Base-by-base conservation (phyloP, 2,113 vertebrate species). In the Pogona vitticeps region DNA sequence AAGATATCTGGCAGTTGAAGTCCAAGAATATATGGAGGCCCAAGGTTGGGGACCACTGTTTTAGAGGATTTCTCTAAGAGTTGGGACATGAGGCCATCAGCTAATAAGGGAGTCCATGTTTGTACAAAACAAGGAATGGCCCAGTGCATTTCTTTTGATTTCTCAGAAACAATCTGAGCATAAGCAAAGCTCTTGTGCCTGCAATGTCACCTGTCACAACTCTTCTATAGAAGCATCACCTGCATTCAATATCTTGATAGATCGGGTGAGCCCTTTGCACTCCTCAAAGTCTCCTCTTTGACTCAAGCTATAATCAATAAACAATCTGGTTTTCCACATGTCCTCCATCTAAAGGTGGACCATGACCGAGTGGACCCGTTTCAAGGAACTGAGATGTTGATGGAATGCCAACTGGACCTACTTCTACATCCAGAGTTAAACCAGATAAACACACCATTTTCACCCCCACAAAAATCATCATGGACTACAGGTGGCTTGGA, bases 391-490 rank as follows among this genome's bases (percentile, higher is more conserved):
- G 18, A 17, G 12, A 40, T 17, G 63, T 7, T 42, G 10, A 6
- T 7, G 9, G 3, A 33, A 12, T n/a, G n/a, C n/a, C n/a, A n/a
- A n/a, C 8, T 14, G 28, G 15, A 52, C 31, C 40, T 28, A 6
- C 33, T 14, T 20, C 46, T 3, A 8, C 31, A 56, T 56, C 76
- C 0, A 10, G n/a, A 46, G 10, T 46, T 2, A 6, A 15, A 76
- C 28, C 72, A 65, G 12, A 38, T 46, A 33, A 42, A 12, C n/a
- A 65, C 9, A 6, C 6, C 17, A 2, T 31, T n/a, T 76, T 33
- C 56, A 6, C 3, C 26, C 7, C 46, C 65, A 2, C 28, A 0
- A n/a, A 31, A 14, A 13, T n/a, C 28, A 33, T 0, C 4, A 1
- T 13, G 26, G 6, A 31, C 1, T 26, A 1, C 28, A 23, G 3